Conservation (phyloP, 2,797 vertebrate genomes). For the Eptatretus atami region DNA sequence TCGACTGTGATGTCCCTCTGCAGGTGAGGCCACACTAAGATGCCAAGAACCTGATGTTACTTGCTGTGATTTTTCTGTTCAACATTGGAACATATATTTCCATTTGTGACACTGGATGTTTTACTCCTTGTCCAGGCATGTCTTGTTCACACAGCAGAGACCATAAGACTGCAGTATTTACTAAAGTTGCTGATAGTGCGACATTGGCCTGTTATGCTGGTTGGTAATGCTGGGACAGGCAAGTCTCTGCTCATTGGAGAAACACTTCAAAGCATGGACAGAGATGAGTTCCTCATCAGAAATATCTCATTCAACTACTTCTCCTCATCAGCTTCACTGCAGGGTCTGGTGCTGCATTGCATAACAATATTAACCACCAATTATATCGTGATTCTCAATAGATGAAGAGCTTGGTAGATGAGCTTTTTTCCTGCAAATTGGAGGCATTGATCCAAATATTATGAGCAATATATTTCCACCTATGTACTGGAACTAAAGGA, state of each 20-base stretch:
- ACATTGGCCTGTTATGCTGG: constrained; percentile 42
- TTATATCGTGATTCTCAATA: too few species aligned
- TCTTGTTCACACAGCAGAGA: constrained; percentile 52
- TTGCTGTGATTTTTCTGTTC: neutral
- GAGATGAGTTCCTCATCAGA: constrained; percentile 34
- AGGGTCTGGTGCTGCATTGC: constrained; percentile 22
- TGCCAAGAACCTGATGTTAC: neutral
- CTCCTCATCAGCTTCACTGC: constrained; percentile 67
- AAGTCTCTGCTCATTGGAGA: constrained; percentile 52
- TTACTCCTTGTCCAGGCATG: constrained; percentile 22
- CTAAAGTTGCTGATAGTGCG: constrained; percentile 32
- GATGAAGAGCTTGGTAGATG: too few species aligned
- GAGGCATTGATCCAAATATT: too few species aligned
- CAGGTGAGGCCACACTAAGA: constrained; percentile 23
- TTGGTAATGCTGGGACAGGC: constrained; percentile 44
- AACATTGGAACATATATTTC: too few species aligned
- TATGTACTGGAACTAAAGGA: too few species aligned
- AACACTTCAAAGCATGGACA: constrained; percentile 30
- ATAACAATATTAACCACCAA: too few species aligned
- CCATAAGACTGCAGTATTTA: constrained; percentile 42
- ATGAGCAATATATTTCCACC: too few species aligned
- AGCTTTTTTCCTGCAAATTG: too few species aligned
- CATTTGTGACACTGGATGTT: too few species aligned
- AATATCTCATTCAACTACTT: constrained; percentile 75
- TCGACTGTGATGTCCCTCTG: constrained; percentile 42